These are phyloP conservation scores for Chelonia mydas DNA, from an alignment of 2,797 vertebrate species.

Conservation along the genomic window DNA sequence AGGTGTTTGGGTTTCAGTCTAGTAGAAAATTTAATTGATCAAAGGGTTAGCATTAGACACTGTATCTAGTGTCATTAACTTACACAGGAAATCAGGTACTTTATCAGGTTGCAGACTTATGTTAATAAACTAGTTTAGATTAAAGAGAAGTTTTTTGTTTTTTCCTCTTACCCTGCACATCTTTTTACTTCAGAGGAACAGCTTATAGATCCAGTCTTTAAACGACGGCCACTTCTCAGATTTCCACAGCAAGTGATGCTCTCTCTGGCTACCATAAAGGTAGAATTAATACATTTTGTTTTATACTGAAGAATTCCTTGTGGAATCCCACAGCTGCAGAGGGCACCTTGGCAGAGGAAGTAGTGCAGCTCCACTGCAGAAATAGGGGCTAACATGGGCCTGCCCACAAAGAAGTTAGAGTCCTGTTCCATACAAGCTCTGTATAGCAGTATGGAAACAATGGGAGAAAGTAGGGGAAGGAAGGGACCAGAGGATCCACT, in stretches of 20 bases:
- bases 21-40: background rate
- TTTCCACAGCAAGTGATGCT: background rate
- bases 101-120: background rate
- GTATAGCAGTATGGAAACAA: background rate
- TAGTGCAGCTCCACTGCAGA: background rate
- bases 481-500: background rate
- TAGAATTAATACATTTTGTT: background rate
- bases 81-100: background rate
- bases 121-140: background rate
- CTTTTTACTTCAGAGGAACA: slow-evolving; percentile 23
- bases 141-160: slow-evolving; percentile 17
- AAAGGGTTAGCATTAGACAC: background rate
- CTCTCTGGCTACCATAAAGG: background rate
- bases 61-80: background rate
- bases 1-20: fast-evolving
- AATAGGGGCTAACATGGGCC: fast-evolving
- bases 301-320: background rate
- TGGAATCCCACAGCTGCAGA: background rate
- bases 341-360: background rate
- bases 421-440: background rate
- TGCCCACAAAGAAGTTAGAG: background rate
- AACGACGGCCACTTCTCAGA: slow-evolving; percentile 7
- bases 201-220: slow-evolving; percentile 29
- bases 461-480: background rate
- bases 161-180: background rate